Base-by-base conservation (phyloP, 2,888 invertebrate species). In the Stratiomys singularior region DNA sequence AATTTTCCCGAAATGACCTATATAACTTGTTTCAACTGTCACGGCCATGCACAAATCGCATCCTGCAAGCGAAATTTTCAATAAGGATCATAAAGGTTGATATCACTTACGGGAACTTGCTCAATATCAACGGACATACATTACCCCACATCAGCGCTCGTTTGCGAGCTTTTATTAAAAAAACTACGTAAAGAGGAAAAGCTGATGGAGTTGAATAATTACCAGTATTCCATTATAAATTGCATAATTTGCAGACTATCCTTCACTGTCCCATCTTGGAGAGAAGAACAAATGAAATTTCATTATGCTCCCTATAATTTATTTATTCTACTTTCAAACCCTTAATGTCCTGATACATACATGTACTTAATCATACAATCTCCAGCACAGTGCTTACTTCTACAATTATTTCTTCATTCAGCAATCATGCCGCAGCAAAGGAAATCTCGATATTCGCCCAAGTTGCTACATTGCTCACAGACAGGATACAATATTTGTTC, bases 401-500 rank as follows among this genome's bases (percentile, higher is more conserved):
- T n/a, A 30, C 27, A 28, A 64, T 64, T 15, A 28, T n/a, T 64
- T 64, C 64, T 23, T 18, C 66, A 66, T 63, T 13, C 23, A 28
- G 28, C 28, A 28, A 52, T 25, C 7, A 4, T 18, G 30, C 66
- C 15, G 9, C 30, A 66, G 2, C 37, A 15, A 37, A 66, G 37
- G 37, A 66, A 66, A 66, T 30, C 21, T 37, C 37, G 37, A 66
- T 37, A 7, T 66, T 5, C 27, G 18, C 66, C 30, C 1, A 37
- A 30, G 30, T 18, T 18, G 66, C n/a, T 44, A 66, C 28, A 13
- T 27, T 13, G 63, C 4, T 1, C 27, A 9, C 37, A 37, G 37
- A 9, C 52, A 52, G 52, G 52, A 52, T 52, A 52, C 66, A 37
- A 30, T 66, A 66, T 66, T 66, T 66, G 18, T 66, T 27, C 66